Percentiles rank a stretch among this genome's conserved stretches.
These are phyloP conservation scores for Drosophila virilis DNA, from an alignment of 1,140 invertebrate species.

Conservation along the genomic window DNA sequence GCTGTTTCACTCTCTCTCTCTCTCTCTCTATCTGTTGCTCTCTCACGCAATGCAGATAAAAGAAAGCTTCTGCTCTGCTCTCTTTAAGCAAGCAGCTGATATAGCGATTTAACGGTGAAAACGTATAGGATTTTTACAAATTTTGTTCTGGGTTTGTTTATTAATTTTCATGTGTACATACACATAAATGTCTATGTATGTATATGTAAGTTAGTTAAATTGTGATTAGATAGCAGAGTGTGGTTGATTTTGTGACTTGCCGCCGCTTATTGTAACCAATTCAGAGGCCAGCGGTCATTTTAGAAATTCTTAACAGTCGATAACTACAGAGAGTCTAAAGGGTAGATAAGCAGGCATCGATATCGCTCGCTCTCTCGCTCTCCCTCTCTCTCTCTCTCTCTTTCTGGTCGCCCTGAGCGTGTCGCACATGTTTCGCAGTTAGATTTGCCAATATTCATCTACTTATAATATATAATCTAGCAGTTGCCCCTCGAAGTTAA, in stretches of 20 bases:
- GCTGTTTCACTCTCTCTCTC: background rate
- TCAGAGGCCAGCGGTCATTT: conserved; percentile 33
- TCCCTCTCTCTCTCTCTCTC: too few species aligned
- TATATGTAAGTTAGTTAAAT: conserved; percentile 7
- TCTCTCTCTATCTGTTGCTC: background rate
- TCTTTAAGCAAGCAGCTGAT: conserved; percentile 15
- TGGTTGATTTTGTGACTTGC: background rate
- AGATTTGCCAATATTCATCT: conserved; percentile 10
- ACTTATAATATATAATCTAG: conserved; percentile 18
- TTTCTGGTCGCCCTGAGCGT: background rate
- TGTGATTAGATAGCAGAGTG: conserved; percentile 24
- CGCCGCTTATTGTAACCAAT: conserved; percentile 26
- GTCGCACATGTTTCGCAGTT: conserved; percentile 33
- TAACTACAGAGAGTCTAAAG: conserved; percentile 9
- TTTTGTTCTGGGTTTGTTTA: background rate
- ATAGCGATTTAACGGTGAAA: conserved; percentile 3
- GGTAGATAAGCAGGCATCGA: conserved; percentile 31
- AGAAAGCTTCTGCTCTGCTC: background rate
- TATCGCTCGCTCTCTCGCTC: conserved; percentile 16
- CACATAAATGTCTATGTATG: background rate
- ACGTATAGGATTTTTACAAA: background rate
- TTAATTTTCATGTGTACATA: background rate
- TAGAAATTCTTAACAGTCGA: conserved; percentile 40
- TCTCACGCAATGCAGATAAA: conserved; percentile 8
- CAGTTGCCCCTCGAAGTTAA: conserved; percentile 17